Conservation (phyloP, 2,113 vertebrate species). For the Nycticorax nycticorax region DNA sequence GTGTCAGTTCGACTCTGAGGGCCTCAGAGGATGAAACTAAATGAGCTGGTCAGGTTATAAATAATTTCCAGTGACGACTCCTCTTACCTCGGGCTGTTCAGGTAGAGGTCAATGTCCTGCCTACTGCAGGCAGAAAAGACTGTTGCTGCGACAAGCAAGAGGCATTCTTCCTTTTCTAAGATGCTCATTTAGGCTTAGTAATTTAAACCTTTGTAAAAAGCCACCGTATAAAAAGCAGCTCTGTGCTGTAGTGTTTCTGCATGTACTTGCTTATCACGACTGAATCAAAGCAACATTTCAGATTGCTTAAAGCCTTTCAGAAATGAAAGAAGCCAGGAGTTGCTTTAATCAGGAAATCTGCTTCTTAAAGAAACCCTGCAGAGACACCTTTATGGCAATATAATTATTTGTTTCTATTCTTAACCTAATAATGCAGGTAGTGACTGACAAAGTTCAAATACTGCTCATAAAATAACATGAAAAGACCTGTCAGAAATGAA, state of each 20-base stretch:
- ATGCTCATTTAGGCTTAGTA: constrained; percentile 60
- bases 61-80: constrained; percentile 85
- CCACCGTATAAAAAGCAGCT: constrained; percentile 4
- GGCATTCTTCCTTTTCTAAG: constrained; percentile 49
- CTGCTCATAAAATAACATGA: constrained; percentile 33
- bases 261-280: constrained; percentile 57
- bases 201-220: constrained; percentile 61
- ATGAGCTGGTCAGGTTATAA: constrained; percentile 81
- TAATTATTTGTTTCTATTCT: constrained; percentile 64
- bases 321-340: constrained; percentile 43
- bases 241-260: neutral
- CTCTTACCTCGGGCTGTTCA: constrained; percentile 75
- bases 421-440: constrained; percentile 45
- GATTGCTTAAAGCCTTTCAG: constrained; percentile 47
- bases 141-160: constrained; percentile 55
- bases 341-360: constrained; percentile 56
- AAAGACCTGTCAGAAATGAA: constrained; percentile 32
- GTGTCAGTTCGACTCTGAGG: constrained; percentile 76
- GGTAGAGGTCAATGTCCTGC: constrained; percentile 77
- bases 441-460: constrained; percentile 49
- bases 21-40: constrained; percentile 77
- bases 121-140: constrained; percentile 17
- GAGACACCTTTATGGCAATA: constrained; percentile 44
- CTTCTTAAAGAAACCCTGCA: constrained; percentile 51
- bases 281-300: constrained; percentile 61